A percentile compares a stretch with the other conserved stretches of the same genome.
phyloP scores from a whole-genome alignment of 2,888 invertebrate species.

The Dermolepida albohirtum region DNA sequence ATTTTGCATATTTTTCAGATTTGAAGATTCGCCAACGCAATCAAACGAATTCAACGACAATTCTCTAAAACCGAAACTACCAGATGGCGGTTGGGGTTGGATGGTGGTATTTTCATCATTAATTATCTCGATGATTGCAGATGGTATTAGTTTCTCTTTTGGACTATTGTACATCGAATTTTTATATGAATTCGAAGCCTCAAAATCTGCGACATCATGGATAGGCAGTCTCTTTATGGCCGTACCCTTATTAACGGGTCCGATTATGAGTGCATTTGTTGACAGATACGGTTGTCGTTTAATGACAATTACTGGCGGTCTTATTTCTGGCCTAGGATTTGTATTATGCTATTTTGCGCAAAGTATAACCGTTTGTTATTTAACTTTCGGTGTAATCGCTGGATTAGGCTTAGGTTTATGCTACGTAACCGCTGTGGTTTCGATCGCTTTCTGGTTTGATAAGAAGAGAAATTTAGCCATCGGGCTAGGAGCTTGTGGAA shows the following conservation, averaged over 20 bases:
- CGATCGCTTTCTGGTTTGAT: slow-evolving; percentile 94
- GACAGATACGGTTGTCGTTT: slow-evolving; percentile 69
- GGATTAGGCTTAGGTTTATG: slow-evolving; percentile 87
- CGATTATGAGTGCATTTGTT: slow-evolving; percentile 85
- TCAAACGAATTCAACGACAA: slow-evolving; percentile 65
- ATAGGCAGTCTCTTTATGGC: slow-evolving; percentile 91
- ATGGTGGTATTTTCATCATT: slow-evolving; percentile 88
- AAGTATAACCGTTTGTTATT: slow-evolving; percentile 81
- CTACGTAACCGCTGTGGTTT: slow-evolving; percentile 91
- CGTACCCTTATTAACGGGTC: slow-evolving; percentile 87
- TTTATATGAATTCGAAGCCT: slow-evolving; percentile 81
- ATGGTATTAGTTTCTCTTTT: slow-evolving; percentile 94
- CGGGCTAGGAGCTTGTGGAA: slow-evolving; percentile 88
- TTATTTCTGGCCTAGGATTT: slow-evolving; percentile 81
- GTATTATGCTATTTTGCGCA: slow-evolving; percentile 78
- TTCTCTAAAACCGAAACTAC: slow-evolving; percentile 69
- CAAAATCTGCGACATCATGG: slow-evolving; percentile 89
- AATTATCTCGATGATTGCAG: slow-evolving; percentile 88
- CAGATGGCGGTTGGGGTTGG: slow-evolving; percentile 92
- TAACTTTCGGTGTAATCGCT: slow-evolving; percentile 87
- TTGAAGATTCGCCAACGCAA: slow-evolving; percentile 68
- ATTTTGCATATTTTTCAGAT: slow-evolving; percentile 43
- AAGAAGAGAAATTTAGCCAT: slow-evolving; percentile 88
- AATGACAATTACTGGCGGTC: slow-evolving; percentile 72
- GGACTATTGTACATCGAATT: slow-evolving; percentile 90